A percentile compares a stretch with the other conserved stretches of the same genome.
Evolutionary conservation across 2,888 invertebrate species (phyloP).

Genomic region (Apotomis turbidana): DNA sequence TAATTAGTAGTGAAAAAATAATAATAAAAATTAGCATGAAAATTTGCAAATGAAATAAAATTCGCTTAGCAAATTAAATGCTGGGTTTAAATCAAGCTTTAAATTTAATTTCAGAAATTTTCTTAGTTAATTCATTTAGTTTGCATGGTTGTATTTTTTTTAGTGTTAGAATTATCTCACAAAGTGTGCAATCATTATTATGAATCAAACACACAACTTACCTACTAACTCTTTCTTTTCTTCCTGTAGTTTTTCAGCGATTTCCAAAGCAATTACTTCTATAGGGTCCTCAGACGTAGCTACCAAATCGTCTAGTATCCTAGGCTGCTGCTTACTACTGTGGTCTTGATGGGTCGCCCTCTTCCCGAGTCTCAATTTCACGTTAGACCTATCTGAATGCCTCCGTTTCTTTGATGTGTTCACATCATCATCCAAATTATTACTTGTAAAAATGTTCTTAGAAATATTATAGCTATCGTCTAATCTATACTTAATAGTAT

Average conservation of each 20-base stretch:
- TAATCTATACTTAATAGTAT: constrained; percentile 85
- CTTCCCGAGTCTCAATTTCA: constrained; percentile 83
- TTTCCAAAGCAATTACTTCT: constrained; percentile 87
- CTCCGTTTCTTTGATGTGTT: constrained; percentile 82
- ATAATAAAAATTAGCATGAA: no score
- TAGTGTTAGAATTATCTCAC: no score
- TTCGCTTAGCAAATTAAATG: no score
- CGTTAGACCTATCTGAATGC: constrained; percentile 83
- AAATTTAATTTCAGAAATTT: no score
- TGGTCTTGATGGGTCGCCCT: constrained; percentile 65
- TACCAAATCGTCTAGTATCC: constrained; percentile 84
- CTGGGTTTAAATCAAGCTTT: no score
- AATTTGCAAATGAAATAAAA: no score
- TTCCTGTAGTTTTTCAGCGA: constrained; percentile 89
- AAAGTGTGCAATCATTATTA: not conserved
- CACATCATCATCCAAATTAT: constrained; percentile 54
- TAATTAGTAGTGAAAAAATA: no score
- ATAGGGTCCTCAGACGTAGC: constrained; percentile 77
- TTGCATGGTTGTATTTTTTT: no score
- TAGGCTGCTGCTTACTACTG: constrained; percentile 78
- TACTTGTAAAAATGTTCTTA: constrained; percentile 68
- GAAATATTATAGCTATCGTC: constrained; percentile 76
- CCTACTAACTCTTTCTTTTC: constrained; percentile 89
- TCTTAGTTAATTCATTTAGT: no score
- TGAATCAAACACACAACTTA: constrained; percentile 65